Percentiles rank a stretch among this genome's conserved stretches.
Conservation (phyloP, 2,888 invertebrate species). For the Troides helena region DNA sequence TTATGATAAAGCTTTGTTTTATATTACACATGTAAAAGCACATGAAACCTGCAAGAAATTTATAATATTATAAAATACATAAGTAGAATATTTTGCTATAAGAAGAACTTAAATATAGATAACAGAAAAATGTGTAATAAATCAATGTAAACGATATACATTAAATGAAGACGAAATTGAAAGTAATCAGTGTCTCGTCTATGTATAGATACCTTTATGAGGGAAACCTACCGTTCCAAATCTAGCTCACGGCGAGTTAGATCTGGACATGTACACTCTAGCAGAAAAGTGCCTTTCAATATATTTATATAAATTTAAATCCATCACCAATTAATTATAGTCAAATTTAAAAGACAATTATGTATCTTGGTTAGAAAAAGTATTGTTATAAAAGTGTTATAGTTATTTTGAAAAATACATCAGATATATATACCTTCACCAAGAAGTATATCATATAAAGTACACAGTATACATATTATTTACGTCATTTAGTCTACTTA, state of each 20-base stretch:
- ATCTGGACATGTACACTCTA: too few relatives aligned
- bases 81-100: not conserved
- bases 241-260: too few relatives aligned
- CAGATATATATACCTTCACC: not conserved
- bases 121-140: not conserved
- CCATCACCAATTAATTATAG: conserved; percentile 5
- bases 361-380: too few relatives aligned
- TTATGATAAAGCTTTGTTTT: not conserved
- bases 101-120: not conserved
- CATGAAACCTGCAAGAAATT: not conserved
- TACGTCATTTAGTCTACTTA: not conserved
- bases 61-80: not conserved
- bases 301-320: too few relatives aligned
- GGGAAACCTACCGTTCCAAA: too few relatives aligned
- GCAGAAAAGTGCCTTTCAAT: too few relatives aligned
- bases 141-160: too few relatives aligned
- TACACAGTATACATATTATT: not conserved
- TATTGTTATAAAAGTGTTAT: not conserved
- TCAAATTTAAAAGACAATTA: too few relatives aligned
- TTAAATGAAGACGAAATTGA: not conserved
- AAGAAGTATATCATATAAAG: conserved; percentile 4
- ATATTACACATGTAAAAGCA: not conserved
- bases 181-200: too few relatives aligned
- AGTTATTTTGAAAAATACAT: too few relatives aligned
- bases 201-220: too few relatives aligned